These are phyloP conservation scores for Baronia brevicornis DNA, from an alignment of 2,888 invertebrate genomes.

Conservation along the genomic window DNA sequence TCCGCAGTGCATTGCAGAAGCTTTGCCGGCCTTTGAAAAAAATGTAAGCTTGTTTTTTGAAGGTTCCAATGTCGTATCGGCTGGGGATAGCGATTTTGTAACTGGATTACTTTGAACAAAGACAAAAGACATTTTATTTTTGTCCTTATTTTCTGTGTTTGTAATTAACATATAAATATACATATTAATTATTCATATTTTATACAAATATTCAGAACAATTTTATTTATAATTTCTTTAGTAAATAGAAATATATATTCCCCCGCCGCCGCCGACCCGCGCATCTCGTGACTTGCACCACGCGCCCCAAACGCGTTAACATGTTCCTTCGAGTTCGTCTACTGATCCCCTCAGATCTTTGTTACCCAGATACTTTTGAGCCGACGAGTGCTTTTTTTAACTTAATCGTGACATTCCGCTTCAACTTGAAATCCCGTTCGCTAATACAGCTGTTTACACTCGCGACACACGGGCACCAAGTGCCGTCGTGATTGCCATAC, in stretches of 20 bases:
- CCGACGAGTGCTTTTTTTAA: slow-evolving; percentile 44
- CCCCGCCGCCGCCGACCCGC: slow-evolving; percentile 22
- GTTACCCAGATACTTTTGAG: slow-evolving; percentile 49
- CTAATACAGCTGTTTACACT: slow-evolving; percentile 12
- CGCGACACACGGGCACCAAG: slow-evolving; percentile 8
- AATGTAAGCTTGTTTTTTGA: no score
- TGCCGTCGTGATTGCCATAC: slow-evolving; percentile 7
- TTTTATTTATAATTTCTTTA: no score
- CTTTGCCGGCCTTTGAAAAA: no score
- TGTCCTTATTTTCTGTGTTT: no score
- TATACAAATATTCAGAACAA: no score
- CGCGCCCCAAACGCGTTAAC: slow-evolving; percentile 29
- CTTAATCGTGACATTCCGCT: slow-evolving; percentile 38
- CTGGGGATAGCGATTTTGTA: no score
- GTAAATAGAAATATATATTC: background rate
- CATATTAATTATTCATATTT: no score
- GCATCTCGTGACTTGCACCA: slow-evolving; percentile 20
- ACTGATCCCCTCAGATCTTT: slow-evolving; percentile 50
- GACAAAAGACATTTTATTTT: no score
- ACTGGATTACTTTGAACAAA: no score
- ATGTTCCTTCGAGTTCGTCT: slow-evolving; percentile 38
- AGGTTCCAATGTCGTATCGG: no score
- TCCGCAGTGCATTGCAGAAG: no score
- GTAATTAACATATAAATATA: no score
- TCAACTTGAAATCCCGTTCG: slow-evolving; percentile 13